Evolutionary conservation across 2,113 vertebrate genomes (phyloP).

Genomic region (Thymallus thymallus): DNA sequence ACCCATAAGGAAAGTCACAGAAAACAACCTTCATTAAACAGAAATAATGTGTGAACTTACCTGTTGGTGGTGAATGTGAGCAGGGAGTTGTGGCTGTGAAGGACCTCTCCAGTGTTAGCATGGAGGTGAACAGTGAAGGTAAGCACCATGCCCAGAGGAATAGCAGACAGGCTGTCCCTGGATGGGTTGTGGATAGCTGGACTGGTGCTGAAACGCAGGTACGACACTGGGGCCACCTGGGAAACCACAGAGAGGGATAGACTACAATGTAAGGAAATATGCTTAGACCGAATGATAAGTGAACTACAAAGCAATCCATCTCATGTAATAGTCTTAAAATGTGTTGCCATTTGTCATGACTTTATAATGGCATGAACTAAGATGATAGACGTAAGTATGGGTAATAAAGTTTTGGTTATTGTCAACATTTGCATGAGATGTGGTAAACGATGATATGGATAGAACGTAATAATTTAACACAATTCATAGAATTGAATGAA

Average conservation of each 20-base stretch:
- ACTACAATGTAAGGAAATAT: neutral
- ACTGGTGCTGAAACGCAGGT: slow-evolving; percentile 83
- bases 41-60: slow-evolving; percentile 54
- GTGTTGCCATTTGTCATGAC: too few relatives aligned
- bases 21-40: too few relatives aligned
- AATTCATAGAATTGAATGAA: too few relatives aligned
- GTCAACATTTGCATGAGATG: too few relatives aligned
- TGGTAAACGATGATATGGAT: neutral
- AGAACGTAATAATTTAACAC: too few relatives aligned
- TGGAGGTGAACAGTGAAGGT: slow-evolving; percentile 89
- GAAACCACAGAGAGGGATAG: neutral
- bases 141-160: slow-evolving; percentile 85
- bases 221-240: slow-evolving; percentile 90
- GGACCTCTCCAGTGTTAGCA: slow-evolving; percentile 83
- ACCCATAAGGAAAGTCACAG: too few relatives aligned
- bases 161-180: slow-evolving; percentile 70
- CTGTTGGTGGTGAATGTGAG: slow-evolving; percentile 88
- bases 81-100: slow-evolving; percentile 84
- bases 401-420: too few relatives aligned
- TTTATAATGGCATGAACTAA: too few relatives aligned
- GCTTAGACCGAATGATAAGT: too few relatives aligned
- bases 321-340: too few relatives aligned
- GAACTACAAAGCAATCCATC: too few relatives aligned
- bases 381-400: too few relatives aligned
- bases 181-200: slow-evolving; percentile 66